phyloP scores from a whole-genome alignment of 92 coral and sea anemone species.

The Meandrina meandrites region DNA sequence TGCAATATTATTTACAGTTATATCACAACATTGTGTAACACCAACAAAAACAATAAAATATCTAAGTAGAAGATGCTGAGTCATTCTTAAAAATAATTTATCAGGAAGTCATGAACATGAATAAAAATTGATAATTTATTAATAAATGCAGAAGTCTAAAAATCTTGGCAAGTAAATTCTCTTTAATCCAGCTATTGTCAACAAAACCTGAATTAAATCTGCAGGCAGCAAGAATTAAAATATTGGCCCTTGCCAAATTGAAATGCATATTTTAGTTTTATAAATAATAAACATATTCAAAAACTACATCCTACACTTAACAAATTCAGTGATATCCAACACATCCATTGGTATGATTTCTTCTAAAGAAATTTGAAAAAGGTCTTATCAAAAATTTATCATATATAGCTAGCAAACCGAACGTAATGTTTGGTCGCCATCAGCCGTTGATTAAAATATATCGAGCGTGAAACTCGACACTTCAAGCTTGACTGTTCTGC shows the following conservation, averaged over 20 bases:
- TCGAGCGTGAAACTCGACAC: slow-evolving; percentile 10
- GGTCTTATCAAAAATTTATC: neutral
- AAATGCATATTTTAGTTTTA: slow-evolving; percentile 11
- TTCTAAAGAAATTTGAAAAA: neutral
- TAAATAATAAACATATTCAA: slow-evolving; percentile 4
- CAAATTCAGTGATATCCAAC: neutral
- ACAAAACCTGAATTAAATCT: neutral
- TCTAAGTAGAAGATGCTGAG: neutral
- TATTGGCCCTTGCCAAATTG: slow-evolving; percentile 22
- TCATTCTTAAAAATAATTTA: neutral
- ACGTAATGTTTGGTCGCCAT: neutral
- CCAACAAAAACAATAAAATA: neutral
- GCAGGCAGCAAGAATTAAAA: neutral
- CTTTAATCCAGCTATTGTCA: neutral
- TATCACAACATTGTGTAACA: neutral
- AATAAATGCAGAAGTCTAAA: neutral
- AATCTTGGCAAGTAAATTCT: neutral
- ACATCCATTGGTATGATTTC: neutral
- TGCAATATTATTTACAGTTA: neutral
- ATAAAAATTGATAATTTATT: neutral
- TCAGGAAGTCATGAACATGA: neutral
- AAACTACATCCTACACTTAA: neutral
- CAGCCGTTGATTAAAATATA: neutral
- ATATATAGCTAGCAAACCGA: neutral
- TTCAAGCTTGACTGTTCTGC: neutral